Conservation (phyloP, 2,888 invertebrate genomes). For the Chymomyza amoena region DNA sequence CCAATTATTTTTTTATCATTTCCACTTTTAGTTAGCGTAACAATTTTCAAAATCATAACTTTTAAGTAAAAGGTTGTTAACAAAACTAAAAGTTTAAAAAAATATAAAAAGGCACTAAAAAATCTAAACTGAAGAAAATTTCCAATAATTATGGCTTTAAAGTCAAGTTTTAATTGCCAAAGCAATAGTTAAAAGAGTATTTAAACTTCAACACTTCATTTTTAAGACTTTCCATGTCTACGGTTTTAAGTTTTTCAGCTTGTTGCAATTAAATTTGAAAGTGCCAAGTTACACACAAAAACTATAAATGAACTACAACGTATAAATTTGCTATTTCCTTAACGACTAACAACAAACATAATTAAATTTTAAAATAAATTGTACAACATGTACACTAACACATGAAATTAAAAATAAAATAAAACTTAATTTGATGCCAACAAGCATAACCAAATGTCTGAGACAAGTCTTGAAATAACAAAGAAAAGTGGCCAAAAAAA, state of each 20-base stretch:
- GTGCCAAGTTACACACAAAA: constrained; percentile 16
- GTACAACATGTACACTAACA: constrained; percentile 27
- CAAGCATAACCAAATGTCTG: constrained; percentile 14
- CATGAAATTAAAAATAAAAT: constrained; percentile 29
- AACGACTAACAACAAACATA: constrained; percentile 1
- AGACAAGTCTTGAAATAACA: constrained; percentile 4
- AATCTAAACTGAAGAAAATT: no score
- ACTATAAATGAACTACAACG: constrained; percentile 24
- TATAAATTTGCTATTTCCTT: constrained; percentile 31
- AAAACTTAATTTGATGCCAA: constrained; percentile 45
- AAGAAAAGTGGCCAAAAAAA: constrained; percentile 10
- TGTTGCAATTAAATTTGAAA: constrained; percentile 31
- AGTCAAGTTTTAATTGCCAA: no score
- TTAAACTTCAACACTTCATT: neutral
- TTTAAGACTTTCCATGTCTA: neutral
- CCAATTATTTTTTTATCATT: no score
- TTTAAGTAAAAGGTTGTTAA: no score
- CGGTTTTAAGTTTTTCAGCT: neutral
- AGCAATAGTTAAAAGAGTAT: neutral
- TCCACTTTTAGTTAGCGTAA: no score
- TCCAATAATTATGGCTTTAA: no score
- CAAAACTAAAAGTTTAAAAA: no score
- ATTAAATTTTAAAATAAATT: constrained; percentile 23
- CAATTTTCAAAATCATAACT: no score
- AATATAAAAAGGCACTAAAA: no score